Evolutionary conservation across 2,888 invertebrate genomes (phyloP), one percentile per base, ranked within the genome.

Genomic region (Ectemnius lituratus): DNA sequence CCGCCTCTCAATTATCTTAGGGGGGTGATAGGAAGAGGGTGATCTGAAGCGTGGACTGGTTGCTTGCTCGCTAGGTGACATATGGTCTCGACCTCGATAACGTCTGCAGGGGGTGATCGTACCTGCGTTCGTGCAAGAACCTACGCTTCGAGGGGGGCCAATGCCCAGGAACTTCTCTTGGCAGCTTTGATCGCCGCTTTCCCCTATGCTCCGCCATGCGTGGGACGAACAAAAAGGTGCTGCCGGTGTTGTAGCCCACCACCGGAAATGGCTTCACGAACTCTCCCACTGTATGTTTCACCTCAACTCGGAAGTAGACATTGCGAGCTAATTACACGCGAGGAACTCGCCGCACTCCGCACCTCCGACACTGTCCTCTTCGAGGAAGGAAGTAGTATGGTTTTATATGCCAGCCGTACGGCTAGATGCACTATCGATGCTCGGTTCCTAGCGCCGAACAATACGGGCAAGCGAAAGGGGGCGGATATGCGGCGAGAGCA

Each of bases 191-290:
- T 83, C 75, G 79, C 65, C 76, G 52, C 52, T 52, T 84, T 86
- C 85, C 85, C 84, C 75, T 61, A 75, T 83, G 84, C 76, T 85
- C 86, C 78, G 82, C 81, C 87, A 88, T 88, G 89, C 89, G 88
- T 90, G 89, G 85, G 86, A 88, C 85, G 78, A 79, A 81, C 77
- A 73, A 80, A 82, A 82, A 84, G 85, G 80, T 81, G 80, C 70
- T 16, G 16, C 14, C n/a, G 52, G 14, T 14, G n/a, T 47, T 16
- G 52, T 14, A 16, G 14, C 52, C 52, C 67, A 80, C 78, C 67
- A 76, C 85, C 90, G 90, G 90, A 90, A 90, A 88, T 88, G 88
- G 85, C 84, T 85, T 84, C 85, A 84, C 85, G 85, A 86, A 79
- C 84, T 81, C 83, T 78, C 82, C 80, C 82, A 76, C 78, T 37